These are phyloP conservation scores for Raja brachyura DNA, from an alignment of 2,113 vertebrate genomes.

Conservation along the genomic window DNA sequence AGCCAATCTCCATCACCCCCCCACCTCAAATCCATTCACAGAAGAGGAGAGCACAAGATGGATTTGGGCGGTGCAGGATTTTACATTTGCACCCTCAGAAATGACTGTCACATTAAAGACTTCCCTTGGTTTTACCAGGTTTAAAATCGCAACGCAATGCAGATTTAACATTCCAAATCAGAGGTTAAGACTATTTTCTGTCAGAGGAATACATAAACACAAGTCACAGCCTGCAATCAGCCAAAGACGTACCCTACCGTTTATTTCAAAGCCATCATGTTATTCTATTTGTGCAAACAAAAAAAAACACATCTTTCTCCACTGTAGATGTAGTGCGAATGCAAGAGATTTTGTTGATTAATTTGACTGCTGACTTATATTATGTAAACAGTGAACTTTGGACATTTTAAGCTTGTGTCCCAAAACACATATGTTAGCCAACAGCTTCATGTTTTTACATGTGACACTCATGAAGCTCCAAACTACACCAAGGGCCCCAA, in stretches of 20 bases:
- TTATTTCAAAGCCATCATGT: too few species aligned
- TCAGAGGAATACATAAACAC: not conserved
- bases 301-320: not conserved
- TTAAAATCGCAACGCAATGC: not conserved
- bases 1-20: not conserved
- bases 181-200: not conserved
- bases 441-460: slow-evolving; percentile 20
- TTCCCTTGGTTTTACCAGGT: not conserved
- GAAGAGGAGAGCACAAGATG: not conserved
- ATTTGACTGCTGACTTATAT: slow-evolving; percentile 12
- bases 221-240: not conserved
- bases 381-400: not conserved
- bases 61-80: not conserved
- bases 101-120: not conserved
- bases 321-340: not conserved
- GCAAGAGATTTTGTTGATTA: not conserved
- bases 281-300: too few species aligned
- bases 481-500: not conserved
- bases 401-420: not conserved
- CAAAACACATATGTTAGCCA: not conserved
- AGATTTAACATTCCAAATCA: slow-evolving; percentile 3
- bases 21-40: too few species aligned
- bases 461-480: slow-evolving; percentile 12
- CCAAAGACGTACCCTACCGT: not conserved
- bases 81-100: not conserved